A percentile compares a stretch with the other conserved stretches of the same genome.
Evolutionary conservation across 1,140 invertebrate genomes (phyloP).

Genomic region (Heliconius hermathena): DNA sequence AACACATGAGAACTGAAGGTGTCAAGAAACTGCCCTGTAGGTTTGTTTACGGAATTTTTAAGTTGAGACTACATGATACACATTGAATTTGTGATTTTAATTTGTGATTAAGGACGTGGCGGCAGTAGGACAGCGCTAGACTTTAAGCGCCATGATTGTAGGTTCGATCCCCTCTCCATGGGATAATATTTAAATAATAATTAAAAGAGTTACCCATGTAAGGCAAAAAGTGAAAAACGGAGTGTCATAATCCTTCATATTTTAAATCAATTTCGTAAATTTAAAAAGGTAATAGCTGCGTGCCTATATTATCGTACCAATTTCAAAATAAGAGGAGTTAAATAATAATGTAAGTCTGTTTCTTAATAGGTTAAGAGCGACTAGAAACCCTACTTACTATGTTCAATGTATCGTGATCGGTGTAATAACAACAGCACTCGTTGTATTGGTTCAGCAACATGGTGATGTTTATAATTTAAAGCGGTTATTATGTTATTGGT

Average conservation of each 20-base stretch:
- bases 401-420: background rate
- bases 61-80: slow-evolving; percentile 18
- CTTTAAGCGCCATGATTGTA: no score
- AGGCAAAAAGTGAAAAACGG: no score
- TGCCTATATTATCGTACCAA: no score
- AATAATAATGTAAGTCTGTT: no score
- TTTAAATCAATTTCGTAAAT: no score
- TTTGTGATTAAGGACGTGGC: background rate
- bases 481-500: background rate
- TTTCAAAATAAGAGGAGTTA: no score
- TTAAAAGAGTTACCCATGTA: no score
- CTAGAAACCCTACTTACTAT: background rate
- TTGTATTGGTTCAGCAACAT: background rate
- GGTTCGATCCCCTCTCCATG: no score
- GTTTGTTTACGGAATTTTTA: slow-evolving; percentile 31
- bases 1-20: slow-evolving; percentile 33
- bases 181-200: no score
- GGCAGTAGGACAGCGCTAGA: no score
- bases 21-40: slow-evolving; percentile 29
- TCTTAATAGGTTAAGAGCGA: background rate
- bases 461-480: background rate
- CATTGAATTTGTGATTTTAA: background rate
- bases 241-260: background rate
- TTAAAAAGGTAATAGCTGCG: no score
- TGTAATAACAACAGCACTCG: background rate